Conservation (phyloP, 2,113 vertebrate species). For the Xiphophorus couchianus region DNA sequence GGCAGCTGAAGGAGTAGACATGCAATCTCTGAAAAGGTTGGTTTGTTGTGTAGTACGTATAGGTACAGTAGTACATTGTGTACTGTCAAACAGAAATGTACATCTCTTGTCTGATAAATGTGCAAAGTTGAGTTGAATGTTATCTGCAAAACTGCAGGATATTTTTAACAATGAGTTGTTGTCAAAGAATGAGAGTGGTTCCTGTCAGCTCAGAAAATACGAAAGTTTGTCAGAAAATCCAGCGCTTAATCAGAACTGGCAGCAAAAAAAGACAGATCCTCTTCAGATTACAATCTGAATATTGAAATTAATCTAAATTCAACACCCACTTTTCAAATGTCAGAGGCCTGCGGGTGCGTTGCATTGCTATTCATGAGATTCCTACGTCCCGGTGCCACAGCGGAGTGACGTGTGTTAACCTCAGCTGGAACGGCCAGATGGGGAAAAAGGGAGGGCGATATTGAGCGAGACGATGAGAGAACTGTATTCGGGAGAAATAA, state of each 20-base stretch:
- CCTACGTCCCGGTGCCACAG: constrained; percentile 45
- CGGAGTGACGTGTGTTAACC: constrained; percentile 42
- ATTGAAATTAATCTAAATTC: constrained; percentile 55
- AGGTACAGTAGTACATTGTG: constrained; percentile 4
- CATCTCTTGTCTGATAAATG: constrained; percentile 3
- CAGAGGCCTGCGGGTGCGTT: constrained; percentile 41
- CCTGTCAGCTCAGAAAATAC: not conserved
- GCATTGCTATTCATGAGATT: constrained; percentile 83
- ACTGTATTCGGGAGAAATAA: constrained; percentile 47
- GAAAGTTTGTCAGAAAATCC: not conserved
- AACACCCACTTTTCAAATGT: constrained; percentile 54
- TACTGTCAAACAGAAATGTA: constrained; percentile 8
- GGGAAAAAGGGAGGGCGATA: constrained; percentile 6
- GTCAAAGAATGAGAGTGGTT: not conserved
- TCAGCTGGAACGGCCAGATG: constrained; percentile 59
- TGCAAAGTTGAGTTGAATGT: not conserved
- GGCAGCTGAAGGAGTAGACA: constrained; percentile 5
- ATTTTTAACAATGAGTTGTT: not conserved
- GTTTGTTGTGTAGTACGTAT: not conserved
- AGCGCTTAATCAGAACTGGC: not conserved
- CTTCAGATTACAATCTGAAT: constrained; percentile 37
- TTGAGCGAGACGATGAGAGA: constrained; percentile 2
- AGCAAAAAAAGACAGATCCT: constrained; percentile 2
- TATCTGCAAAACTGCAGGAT: constrained; percentile 1
- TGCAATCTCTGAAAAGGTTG: not conserved